phyloP scores from a whole-genome alignment of 2,113 vertebrate species.

The Morone saxatilis region DNA sequence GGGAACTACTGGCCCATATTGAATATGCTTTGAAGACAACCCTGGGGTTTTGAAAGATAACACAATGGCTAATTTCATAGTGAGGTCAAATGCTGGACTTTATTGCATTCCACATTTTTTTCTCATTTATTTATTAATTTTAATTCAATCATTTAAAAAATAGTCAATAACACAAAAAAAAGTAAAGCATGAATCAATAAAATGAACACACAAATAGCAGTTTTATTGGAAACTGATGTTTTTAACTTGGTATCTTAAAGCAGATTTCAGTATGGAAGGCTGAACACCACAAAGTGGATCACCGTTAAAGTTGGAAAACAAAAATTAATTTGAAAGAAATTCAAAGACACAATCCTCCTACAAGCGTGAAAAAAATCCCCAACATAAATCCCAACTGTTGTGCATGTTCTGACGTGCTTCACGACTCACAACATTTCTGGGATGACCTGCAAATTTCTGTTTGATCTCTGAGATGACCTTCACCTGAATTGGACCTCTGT shows the following conservation, averaged over 20 bases:
- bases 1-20: constrained; percentile 78
- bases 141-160: constrained; percentile 13
- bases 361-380: neutral
- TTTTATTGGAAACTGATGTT: neutral
- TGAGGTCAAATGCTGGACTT: constrained; percentile 56
- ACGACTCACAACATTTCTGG: neutral
- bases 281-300: too few relatives aligned
- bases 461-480: neutral
- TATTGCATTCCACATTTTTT: constrained; percentile 39
- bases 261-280: neutral
- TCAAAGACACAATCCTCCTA: neutral
- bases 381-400: neutral
- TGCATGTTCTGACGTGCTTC: neutral
- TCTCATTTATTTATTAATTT: constrained; percentile 27
- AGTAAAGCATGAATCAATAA: neutral
- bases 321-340: neutral
- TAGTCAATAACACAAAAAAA: neutral
- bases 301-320: too few relatives aligned
- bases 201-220: neutral
- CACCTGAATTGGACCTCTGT: neutral
- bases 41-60: constrained; percentile 54
- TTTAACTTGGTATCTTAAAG: neutral
- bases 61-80: constrained; percentile 80
- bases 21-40: constrained; percentile 72
- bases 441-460: neutral